Percentiles rank a stretch among this genome's conserved stretches.
Evolutionary conservation across 2,888 invertebrate species (phyloP).

Genomic region (Baccha elongata): DNA sequence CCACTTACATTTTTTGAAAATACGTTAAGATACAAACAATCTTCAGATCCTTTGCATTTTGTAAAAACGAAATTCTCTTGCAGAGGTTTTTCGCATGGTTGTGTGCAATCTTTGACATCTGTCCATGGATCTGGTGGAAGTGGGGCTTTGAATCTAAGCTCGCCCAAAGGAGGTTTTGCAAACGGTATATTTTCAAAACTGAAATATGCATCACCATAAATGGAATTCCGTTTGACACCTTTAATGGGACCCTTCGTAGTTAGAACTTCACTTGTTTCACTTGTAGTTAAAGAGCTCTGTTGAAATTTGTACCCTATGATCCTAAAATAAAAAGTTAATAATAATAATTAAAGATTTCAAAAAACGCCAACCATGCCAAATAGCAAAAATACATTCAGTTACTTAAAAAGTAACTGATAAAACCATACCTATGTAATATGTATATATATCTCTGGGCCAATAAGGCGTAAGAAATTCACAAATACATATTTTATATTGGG

Average conservation of each 20-base stretch:
- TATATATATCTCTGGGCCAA: too few relatives aligned
- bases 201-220: slow-evolving; percentile 75
- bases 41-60: slow-evolving; percentile 82
- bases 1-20: slow-evolving; percentile 76
- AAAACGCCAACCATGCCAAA: too few relatives aligned
- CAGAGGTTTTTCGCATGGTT: slow-evolving; percentile 77
- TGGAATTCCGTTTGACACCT: slow-evolving; percentile 62
- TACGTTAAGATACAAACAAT: slow-evolving; percentile 83
- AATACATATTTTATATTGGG: too few relatives aligned
- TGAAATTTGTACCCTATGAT: slow-evolving; percentile 79
- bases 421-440: too few relatives aligned
- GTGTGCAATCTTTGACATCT: slow-evolving; percentile 81
- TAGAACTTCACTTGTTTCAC: slow-evolving; percentile 76
- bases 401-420: too few relatives aligned
- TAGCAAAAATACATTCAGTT: too few relatives aligned
- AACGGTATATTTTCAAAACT: slow-evolving; percentile 79
- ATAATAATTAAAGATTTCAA: too few relatives aligned
- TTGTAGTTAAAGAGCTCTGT: slow-evolving; percentile 78
- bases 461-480: too few relatives aligned
- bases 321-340: slow-evolving; percentile 76
- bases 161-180: slow-evolving; percentile 82
- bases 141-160: slow-evolving; percentile 80
- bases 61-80: slow-evolving; percentile 78
- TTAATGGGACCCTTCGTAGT: slow-evolving; percentile 79
- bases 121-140: slow-evolving; percentile 80